phyloP scores from a whole-genome alignment of 2,888 invertebrate genomes.

The Deilephila elpenor region DNA sequence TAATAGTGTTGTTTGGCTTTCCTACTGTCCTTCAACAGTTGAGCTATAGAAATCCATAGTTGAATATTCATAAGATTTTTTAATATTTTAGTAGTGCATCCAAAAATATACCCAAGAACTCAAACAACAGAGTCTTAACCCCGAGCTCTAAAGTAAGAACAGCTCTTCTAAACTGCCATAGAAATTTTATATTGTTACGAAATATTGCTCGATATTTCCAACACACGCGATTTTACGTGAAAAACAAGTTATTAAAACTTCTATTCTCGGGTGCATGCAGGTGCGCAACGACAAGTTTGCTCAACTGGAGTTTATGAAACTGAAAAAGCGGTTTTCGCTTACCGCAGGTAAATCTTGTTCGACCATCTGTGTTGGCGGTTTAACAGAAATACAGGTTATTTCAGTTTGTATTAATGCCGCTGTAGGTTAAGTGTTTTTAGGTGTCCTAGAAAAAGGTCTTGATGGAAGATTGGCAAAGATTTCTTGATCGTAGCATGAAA shows the following conservation, averaged over 20 bases:
- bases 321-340: slow-evolving; percentile 18
- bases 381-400: not conserved
- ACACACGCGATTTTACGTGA: slow-evolving; percentile 37
- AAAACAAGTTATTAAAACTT: slow-evolving; percentile 49
- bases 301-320: slow-evolving; percentile 10
- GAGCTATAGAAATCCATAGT: no score
- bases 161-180: not conserved
- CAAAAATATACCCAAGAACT: no score
- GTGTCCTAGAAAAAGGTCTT: no score
- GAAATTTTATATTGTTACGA: slow-evolving; percentile 19
- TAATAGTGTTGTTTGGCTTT: no score
- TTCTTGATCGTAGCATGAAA: no score
- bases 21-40: no score
- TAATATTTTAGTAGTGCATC: no score
- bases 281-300: slow-evolving; percentile 5
- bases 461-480: no score
- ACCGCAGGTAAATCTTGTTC: slow-evolving; percentile 12
- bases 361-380: not conserved
- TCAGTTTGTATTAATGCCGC: no score
- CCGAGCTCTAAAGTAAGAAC: not conserved
- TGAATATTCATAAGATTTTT: no score
- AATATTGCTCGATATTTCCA: slow-evolving; percentile 39
- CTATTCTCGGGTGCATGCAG: slow-evolving; percentile 33
- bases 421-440: no score
- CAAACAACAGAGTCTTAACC: not conserved